Evolutionary conservation across 2,113 vertebrate genomes (phyloP), one percentile per base, ranked within the genome.

Genomic region (Tyto alba): DNA sequence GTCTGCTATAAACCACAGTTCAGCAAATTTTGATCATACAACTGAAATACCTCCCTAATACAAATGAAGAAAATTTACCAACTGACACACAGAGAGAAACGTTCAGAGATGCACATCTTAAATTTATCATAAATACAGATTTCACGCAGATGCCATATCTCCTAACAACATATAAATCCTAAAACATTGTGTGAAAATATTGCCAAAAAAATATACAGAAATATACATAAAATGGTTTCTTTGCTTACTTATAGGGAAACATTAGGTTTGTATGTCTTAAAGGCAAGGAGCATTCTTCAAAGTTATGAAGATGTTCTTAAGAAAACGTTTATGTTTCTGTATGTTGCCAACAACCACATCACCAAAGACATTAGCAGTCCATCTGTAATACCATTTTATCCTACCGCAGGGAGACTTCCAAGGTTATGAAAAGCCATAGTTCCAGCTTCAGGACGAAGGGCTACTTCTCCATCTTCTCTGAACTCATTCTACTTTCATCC

Each of bases 11-110:
- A 93, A 86, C 43, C 79, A 92, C 92, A 94, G 90, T 90, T 95
- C 93, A 96, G 92, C 83, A 93, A 84, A 72, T 94, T 90, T 88
- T 92, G 86, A 94, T 92, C 96, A 95, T 72, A 68, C 13, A 64
- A 84, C 40, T n/a, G 57, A 82, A 85, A 90, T 81, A 84, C 21
- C 23, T 89, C 36, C 48, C 34, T 69, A 92, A 84, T 41, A 67
- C 30, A 52, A 78, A 89, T 25, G 38, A 80, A 84, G 45, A 90
- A 95, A 89, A 74, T 60, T 40, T 13, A 68, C 8, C 23, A 88
- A 45, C 7, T 50, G 13, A 83, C 36, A 45, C 34, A 62, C 27
- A 75, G 45, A 71, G 94, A 85, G 8, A 85, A 67, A 50, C 47
- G 22, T 74, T 92, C 19, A 11, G 72, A 85, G 30, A 55, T n/a